A percentile compares a stretch with the other conserved stretches of the same genome.
Conservation (phyloP, 1,140 invertebrate genomes). For the Aphaenogaster floridana region DNA sequence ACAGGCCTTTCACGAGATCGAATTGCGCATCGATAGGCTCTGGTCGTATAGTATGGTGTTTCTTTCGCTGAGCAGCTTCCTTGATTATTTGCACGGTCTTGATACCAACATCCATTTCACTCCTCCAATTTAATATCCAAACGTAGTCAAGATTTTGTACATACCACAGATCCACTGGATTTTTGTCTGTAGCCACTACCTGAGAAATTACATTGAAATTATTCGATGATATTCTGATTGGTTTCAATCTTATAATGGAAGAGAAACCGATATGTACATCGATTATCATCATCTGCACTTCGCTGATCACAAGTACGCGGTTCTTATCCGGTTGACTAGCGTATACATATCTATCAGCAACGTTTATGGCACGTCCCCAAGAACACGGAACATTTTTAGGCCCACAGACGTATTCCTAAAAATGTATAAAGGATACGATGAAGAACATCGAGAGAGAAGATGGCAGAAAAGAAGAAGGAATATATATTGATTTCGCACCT, state of each 20-base stretch:
- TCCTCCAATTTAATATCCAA: conserved; percentile 93
- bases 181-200: conserved; percentile 92
- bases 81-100: conserved; percentile 93
- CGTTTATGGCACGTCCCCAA: conserved; percentile 92
- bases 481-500: conserved; percentile 84
- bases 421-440: conserved; percentile 33
- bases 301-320: conserved; percentile 91
- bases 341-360: conserved; percentile 92
- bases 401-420: conserved; percentile 91
- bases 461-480: background rate
- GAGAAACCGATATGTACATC: conserved; percentile 87
- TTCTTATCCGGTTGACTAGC: conserved; percentile 92
- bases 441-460: background rate
- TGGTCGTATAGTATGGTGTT: conserved; percentile 93
- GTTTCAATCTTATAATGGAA: background rate
- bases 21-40: conserved; percentile 94
- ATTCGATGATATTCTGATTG: background rate
- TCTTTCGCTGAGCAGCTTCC: conserved; percentile 92
- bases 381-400: conserved; percentile 89
- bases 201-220: conserved; percentile 75
- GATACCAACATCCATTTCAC: conserved; percentile 88
- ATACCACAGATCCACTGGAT: conserved; percentile 92
- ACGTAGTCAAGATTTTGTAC: conserved; percentile 93
- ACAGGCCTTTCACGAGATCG: conserved; percentile 91
- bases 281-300: conserved; percentile 91